Evolutionary conservation across 2,888 invertebrate species (phyloP), one percentile per base, ranked within the genome.

Genomic region (Chromoteleia sp.): DNA sequence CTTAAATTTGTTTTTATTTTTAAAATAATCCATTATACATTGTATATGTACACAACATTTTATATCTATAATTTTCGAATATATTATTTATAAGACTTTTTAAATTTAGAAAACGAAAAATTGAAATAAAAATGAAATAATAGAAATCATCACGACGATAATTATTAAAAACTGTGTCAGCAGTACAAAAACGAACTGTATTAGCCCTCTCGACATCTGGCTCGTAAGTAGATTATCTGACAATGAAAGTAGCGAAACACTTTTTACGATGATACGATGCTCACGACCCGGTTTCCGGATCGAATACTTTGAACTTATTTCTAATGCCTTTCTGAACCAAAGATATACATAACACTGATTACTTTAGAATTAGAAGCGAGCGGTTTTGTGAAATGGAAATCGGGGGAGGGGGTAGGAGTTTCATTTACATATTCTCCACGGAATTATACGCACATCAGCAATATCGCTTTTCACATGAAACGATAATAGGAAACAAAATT

Each of bases 181-280:
- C 52, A 14, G 63, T 61, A 50, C 73, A 79, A 79, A 73, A 73
- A 79, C 59, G 41, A 79, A 67, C 61, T 65, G 58, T 67, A 79
- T 73, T 59, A 79, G 79, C 79, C 73, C 79, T 67, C 63, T 45
- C 65, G 79, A 73, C 61, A 63, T 73, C 67, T 79, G 76, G 67
- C 71, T 79, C 68, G 70, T 76, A 82, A 82, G 73, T 79, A 76
- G 74, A 77, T 73, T 83, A 76, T 67, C 85, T 87, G 88, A 88
- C 90, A 90, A 90, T 90, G 91, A 91, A 91, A 91, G 91, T 91
- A 89, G 90, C 84, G 83, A 84, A 85, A 85, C 82, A 86, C 76
- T 88, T 88, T 90, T 91, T 89, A 89, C 88, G 87, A 88, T 88
- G 88, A 87, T 87, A 85, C 86, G 85, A 82, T 86, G 83, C 79